A percentile compares a stretch with the other conserved stretches of the same genome.
Conservation (phyloP, 2,888 invertebrate species). For the Chloromyia formosa region DNA sequence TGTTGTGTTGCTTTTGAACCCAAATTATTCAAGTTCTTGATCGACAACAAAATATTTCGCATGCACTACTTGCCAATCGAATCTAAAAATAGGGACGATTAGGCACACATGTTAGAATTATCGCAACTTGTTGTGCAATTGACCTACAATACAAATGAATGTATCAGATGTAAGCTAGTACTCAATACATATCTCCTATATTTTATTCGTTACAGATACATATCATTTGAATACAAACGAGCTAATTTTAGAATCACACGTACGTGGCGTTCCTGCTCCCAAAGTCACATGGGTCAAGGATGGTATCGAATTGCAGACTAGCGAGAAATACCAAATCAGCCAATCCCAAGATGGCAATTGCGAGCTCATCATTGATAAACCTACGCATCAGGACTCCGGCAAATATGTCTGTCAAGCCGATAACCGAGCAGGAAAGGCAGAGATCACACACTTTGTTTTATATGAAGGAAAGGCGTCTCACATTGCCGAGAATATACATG, state of each 20-base stretch:
- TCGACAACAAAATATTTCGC: background rate
- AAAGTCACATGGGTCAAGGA: constrained; percentile 82
- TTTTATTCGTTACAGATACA: constrained; percentile 67
- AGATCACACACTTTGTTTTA: constrained; percentile 75
- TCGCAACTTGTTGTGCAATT: background rate
- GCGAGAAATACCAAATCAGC: constrained; percentile 71
- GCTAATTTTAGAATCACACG: constrained; percentile 78
- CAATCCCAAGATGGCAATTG: constrained; percentile 80
- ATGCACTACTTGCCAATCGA: background rate
- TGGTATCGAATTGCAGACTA: constrained; percentile 68
- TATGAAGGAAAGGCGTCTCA: constrained; percentile 70
- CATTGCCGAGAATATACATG: constrained; percentile 64
- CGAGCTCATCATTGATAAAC: constrained; percentile 73
- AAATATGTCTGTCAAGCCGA: constrained; percentile 81
- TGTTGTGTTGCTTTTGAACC: too few relatives aligned
- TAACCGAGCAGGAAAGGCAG: constrained; percentile 76
- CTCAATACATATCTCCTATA: background rate
- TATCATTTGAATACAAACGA: constrained; percentile 79
- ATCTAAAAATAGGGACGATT: constrained; percentile 10
- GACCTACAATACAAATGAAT: constrained; percentile 12
- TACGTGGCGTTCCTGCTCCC: constrained; percentile 78
- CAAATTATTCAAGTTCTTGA: constrained; percentile 20
- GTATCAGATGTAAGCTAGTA: constrained; percentile 32
- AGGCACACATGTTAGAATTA: too few relatives aligned
- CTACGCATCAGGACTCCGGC: constrained; percentile 75